A percentile compares a stretch with the other conserved stretches of the same genome.
Conservation (phyloP, 1,140 invertebrate genomes). For the Oscheius sp. region DNA sequence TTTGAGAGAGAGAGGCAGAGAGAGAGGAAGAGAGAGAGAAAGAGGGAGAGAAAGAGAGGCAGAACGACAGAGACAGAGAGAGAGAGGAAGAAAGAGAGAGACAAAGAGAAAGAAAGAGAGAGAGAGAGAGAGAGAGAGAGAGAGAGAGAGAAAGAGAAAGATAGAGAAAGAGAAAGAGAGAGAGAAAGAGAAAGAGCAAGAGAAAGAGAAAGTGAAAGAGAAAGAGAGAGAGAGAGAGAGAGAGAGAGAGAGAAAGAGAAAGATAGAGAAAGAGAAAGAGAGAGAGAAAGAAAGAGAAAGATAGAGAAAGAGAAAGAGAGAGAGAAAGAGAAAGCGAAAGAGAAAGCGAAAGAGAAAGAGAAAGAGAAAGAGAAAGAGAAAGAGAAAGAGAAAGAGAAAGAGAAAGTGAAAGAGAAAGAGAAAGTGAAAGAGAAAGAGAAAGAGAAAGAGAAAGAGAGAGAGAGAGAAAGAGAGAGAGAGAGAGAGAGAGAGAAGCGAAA, state of each 20-base stretch:
- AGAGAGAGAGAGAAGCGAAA: background rate
- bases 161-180: background rate
- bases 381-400: background rate
- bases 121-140: background rate
- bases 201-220: background rate
- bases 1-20: background rate
- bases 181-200: background rate
- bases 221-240: background rate
- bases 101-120: background rate
- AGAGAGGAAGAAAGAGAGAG: background rate
- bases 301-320: background rate
- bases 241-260: background rate
- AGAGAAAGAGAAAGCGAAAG: background rate
- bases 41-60: background rate
- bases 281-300: background rate
- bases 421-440: background rate
- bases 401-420: too few species aligned
- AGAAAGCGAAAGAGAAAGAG: background rate
- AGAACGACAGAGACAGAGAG: background rate
- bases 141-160: background rate
- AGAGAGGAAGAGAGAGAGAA: background rate
- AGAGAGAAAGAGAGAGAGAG: background rate
- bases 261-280: background rate
- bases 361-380: background rate
- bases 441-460: background rate